Evolutionary conservation across 2,888 invertebrate genomes (phyloP), one percentile per base, ranked within the genome.

Genomic region (Xiphydria camelus): DNA sequence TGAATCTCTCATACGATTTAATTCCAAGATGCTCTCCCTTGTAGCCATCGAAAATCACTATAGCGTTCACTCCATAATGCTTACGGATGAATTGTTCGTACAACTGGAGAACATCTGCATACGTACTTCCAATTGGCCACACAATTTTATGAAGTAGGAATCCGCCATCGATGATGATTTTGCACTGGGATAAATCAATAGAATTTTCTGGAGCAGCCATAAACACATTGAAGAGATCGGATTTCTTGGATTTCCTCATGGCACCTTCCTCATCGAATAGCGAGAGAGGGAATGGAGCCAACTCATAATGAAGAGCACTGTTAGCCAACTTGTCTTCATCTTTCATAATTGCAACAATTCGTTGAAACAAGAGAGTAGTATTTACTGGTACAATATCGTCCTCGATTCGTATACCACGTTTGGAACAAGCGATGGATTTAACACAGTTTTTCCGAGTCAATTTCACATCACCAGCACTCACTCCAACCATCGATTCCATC

Each of bases 351-450:
- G 56, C 45, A 12, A 48, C 55, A 20, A 65, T 55, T 37, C 58
- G 25, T 37, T 61, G 56, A 37, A 65, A 64, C 4, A 64, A 31
- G 14, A 55, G 32, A 1, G 49, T 19, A 21, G 62, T 50, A 40
- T 65, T 53, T n/a, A 64, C 42, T 4, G 33, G 29, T 33, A 49
- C 33, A 34, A 25, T 23, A 10, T 48, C 25, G 9, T 29, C 22
- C 18, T 26, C 15, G 22, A 43, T 10, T 14, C 45, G 49, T 20
- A 26, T n/a, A 6, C 23, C 21, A n/a, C 3, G 18, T 25, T 43
- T 22, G 1, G 26, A 49, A 17, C 25, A 20, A 21, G 37, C 19
- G 22, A 53, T 20, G 32, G 19, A 45, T 36, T 44, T 51, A 6
- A 53, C 56, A 49, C 47, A 50, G 22, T 35, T 40, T 5, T 21